Base-by-base conservation (phyloP, 35 echinoderm and acorn worm species). In the Ptychodera flava region DNA sequence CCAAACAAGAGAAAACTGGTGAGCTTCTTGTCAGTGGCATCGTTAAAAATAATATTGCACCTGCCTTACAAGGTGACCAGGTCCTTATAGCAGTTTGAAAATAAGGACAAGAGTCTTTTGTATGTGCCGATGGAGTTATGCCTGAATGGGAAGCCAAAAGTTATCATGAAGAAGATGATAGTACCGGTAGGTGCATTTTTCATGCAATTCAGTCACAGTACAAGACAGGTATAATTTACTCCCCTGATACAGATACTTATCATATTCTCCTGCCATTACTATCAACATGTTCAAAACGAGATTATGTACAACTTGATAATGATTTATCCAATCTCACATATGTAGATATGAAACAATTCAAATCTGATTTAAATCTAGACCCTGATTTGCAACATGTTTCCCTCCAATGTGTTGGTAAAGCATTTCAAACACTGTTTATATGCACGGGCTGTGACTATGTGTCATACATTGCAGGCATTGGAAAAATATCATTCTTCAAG, bases 211-310 rank as follows among this genome's bases (percentile, higher is more conserved):
- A 85, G 35, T 76, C 87, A 22, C 32, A n/a, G 1, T 89, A 35
- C 52, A 22, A 31, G 0, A 93, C 15, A 34, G 83, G 88, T 14
- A 6, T 85, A 10, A 77, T 93, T 1, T 85, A 85, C 28, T 93
- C 91, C 0, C 81, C 87, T n/a, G 91, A 93, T 85, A 84, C 82
- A 2, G 91, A 93, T 78, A 93, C 88, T 0, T 64, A 80, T 33
- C 84, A 86, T 33, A 52, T 93, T 85, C 22, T 64, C 6, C 45
- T 64, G 45, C 45, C 45, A 64, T 12, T 64, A 22, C 22, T 64
- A 22, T 22, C 45, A 64, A 64, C 45, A 6, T 64, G 45, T 64
- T 64, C 6, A 64, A 64, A 64, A 64, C 6, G 45, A 64, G 6
- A 64, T 64, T 64, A 12, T 64, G 45, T 64, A 64, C 45, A 64